Conservation (phyloP, 2,113 vertebrate genomes). For the Pteronura brasiliensis region DNA sequence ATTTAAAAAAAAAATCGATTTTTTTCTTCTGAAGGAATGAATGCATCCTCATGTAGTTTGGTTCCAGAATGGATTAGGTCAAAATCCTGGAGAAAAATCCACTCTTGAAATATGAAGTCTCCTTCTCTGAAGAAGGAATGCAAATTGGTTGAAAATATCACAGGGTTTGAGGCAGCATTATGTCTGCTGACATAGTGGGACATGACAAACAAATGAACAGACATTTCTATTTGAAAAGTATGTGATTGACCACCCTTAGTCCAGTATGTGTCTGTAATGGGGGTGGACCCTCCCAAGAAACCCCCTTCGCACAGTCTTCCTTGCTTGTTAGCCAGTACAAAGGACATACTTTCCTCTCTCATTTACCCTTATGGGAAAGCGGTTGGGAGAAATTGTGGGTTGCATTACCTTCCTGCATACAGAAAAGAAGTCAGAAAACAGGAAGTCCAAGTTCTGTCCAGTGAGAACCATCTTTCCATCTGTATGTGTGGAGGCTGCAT, state of each 20-base stretch:
- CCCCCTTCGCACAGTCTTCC: background rate
- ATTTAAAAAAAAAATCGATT: conserved; percentile 20
- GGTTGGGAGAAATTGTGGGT: background rate
- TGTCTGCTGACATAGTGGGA: background rate
- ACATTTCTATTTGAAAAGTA: background rate
- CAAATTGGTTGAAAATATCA: conserved; percentile 2
- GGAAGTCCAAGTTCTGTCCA: background rate
- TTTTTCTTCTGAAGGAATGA: background rate
- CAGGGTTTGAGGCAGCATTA: background rate
- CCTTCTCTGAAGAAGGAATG: conserved; percentile 42
- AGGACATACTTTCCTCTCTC: background rate
- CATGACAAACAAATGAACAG: background rate
- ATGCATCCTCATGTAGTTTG: conserved; percentile 63
- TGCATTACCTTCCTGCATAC: background rate
- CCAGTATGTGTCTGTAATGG: background rate
- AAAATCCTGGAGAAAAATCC: conserved; percentile 75
- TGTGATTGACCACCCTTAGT: background rate
- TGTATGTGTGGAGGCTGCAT: background rate
- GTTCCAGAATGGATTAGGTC: conserved; percentile 73
- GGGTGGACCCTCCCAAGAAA: background rate
- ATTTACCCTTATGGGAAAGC: background rate
- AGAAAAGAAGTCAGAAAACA: background rate
- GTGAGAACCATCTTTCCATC: background rate
- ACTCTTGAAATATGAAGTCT: conserved; percentile 65
- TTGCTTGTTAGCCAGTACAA: background rate